Conservation (phyloP, 2,797 vertebrate genomes). For the Sebastes kiyomatsui region DNA sequence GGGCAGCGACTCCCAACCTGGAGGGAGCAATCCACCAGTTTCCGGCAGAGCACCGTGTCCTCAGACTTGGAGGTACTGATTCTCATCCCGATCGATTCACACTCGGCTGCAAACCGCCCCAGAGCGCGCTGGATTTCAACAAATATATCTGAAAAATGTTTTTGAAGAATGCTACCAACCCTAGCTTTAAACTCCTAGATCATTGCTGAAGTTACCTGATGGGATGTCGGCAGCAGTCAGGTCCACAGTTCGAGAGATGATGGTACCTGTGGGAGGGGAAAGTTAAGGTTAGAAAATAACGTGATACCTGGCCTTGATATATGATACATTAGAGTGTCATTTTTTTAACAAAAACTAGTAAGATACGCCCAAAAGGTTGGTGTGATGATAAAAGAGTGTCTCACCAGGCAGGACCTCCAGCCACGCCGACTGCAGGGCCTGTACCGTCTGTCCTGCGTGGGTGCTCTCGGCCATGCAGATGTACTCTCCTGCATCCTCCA, state of each 20-base stretch:
- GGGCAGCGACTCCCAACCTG: too few relatives aligned
- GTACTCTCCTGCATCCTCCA: slow-evolving; percentile 81
- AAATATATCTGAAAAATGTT: too few relatives aligned
- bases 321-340: background rate
- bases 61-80: too few relatives aligned
- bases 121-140: too few relatives aligned
- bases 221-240: slow-evolving; percentile 29
- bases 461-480: slow-evolving; percentile 77
- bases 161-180: too few relatives aligned
- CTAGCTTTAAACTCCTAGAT: background rate
- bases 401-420: slow-evolving; percentile 80
- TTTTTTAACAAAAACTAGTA: background rate
- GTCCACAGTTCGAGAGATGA: slow-evolving; percentile 45
- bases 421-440: slow-evolving; percentile 80
- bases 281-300: background rate
- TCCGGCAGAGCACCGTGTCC: too few relatives aligned
- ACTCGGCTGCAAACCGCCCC: too few relatives aligned
- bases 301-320: background rate
- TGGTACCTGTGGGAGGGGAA: slow-evolving; percentile 51
- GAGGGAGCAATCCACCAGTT: too few relatives aligned
- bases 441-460: slow-evolving; percentile 52
- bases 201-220: slow-evolving; percentile 49
- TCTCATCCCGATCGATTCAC: too few relatives aligned
- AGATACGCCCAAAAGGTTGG: background rate
- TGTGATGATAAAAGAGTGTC: background rate